These are phyloP conservation scores for Tauraco erythrolophus DNA, from an alignment of 2,113 vertebrate genomes.

Conservation along the genomic window DNA sequence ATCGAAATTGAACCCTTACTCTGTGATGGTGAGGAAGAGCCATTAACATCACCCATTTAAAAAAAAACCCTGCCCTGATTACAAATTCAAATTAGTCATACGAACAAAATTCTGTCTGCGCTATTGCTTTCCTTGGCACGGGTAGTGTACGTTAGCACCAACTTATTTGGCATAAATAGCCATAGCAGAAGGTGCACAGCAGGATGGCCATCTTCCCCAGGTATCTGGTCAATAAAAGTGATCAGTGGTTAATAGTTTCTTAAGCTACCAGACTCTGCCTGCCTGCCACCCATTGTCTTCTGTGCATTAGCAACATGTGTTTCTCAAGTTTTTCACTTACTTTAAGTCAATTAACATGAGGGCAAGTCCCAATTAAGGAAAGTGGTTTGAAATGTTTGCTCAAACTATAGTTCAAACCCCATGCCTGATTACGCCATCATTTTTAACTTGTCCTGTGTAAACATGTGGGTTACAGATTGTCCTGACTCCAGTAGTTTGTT, in stretches of 20 bases:
- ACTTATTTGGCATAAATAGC: not conserved
- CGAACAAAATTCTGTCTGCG: not conserved
- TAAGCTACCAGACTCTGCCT: not conserved
- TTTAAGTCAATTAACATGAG: not conserved
- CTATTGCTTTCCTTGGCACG: not conserved
- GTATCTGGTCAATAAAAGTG: not conserved
- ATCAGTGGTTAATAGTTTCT: not conserved
- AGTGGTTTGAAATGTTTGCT: not conserved
- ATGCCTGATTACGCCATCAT: not conserved
- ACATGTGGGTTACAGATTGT: not conserved
- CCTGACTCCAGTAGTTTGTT: not conserved
- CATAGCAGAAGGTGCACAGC: rapidly evolving
- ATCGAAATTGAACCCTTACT: not conserved
- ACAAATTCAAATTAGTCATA: not conserved
- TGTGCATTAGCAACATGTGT: not conserved
- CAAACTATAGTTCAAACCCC: not conserved
- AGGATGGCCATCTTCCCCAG: rapidly evolving
- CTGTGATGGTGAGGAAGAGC: not conserved
- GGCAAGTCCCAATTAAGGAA: not conserved
- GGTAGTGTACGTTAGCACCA: not conserved
- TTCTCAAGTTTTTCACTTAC: not conserved
- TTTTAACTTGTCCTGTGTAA: not conserved
- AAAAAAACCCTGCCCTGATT: not conserved
- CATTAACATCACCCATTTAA: not conserved
- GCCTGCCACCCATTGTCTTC: not conserved